These are phyloP conservation scores for Monoplex corrugatus DNA, from an alignment of 2,888 invertebrate species.

Conservation along the genomic window DNA sequence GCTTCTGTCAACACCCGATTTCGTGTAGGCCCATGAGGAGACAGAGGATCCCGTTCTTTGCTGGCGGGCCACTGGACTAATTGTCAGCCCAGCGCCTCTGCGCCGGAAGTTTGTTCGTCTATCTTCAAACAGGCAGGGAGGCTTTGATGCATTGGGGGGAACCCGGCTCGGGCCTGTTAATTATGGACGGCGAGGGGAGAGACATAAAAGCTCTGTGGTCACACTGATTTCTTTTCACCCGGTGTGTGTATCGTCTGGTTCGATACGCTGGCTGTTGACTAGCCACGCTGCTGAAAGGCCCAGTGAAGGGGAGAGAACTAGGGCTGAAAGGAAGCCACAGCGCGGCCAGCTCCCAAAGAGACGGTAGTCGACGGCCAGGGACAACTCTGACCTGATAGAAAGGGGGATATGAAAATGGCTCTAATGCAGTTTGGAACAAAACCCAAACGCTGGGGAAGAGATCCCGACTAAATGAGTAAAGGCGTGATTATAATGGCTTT, in stretches of 20 bases:
- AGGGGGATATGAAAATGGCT: too few relatives aligned
- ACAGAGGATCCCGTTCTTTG: conserved; percentile 3
- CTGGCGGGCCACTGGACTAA: conserved; percentile 18
- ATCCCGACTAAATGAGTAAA: too few relatives aligned
- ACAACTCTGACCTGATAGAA: too few relatives aligned
- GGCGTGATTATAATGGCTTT: too few relatives aligned
- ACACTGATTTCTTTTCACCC: conserved; percentile 35
- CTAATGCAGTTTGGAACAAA: too few relatives aligned
- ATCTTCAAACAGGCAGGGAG: conserved; percentile 47
- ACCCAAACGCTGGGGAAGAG: too few relatives aligned
- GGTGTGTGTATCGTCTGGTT: conserved; percentile 31
- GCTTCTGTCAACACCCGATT: conserved; percentile 44
- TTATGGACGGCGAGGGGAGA: conserved; percentile 18
- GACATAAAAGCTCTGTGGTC: conserved; percentile 41
- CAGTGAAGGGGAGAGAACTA: neutral
- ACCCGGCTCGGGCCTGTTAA: conserved; percentile 26
- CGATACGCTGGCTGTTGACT: conserved; percentile 32
- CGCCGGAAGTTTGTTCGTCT: conserved; percentile 44
- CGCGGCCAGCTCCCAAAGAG: too few relatives aligned
- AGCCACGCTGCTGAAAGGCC: neutral
- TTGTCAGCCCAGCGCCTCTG: conserved; percentile 28
- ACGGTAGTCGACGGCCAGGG: too few relatives aligned
- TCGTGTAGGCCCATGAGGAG: conserved; percentile 34
- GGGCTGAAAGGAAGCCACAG: neutral
- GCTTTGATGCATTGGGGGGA: conserved; percentile 48